Evolutionary conservation across 2,888 invertebrate species (phyloP).

Genomic region (Schrankia costaestrigalis): DNA sequence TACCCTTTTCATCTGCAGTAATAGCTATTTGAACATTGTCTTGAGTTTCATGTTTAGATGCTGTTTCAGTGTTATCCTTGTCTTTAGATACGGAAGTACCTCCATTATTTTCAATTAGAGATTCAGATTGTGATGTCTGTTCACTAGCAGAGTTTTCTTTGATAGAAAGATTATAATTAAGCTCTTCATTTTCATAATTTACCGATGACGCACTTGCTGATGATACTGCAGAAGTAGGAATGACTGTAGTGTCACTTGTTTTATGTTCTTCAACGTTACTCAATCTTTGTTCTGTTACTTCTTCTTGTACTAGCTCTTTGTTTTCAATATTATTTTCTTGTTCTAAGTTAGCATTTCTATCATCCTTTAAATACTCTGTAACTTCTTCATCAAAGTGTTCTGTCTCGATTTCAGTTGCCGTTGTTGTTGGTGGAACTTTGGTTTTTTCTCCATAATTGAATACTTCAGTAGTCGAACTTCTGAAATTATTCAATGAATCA

Average conservation of each 20-base stretch:
- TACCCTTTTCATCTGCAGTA: slow-evolving; percentile 42
- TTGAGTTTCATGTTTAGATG: too few species aligned
- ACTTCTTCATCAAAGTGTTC: slow-evolving; percentile 31
- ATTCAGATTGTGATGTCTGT: too few species aligned
- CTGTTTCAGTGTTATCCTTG: neutral
- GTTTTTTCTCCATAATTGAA: slow-evolving; percentile 67
- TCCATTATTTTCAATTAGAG: too few species aligned
- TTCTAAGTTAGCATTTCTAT: slow-evolving; percentile 4
- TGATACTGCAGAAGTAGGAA: too few species aligned
- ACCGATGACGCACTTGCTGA: too few species aligned
- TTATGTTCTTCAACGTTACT: too few species aligned
- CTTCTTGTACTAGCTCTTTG: neutral
- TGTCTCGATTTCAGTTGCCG: slow-evolving; percentile 33
- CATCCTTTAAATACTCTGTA: slow-evolving; percentile 33
- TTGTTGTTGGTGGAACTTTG: slow-evolving; percentile 21
- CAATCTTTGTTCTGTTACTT: too few species aligned
- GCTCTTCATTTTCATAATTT: too few species aligned
- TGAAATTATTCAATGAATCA: slow-evolving; percentile 38
- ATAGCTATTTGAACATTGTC: slow-evolving; percentile 41
- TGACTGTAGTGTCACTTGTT: too few species aligned
- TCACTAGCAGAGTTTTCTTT: too few species aligned
- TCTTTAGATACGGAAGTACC: too few species aligned
- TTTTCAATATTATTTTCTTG: neutral
- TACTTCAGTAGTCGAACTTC: slow-evolving; percentile 34
- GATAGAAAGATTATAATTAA: too few species aligned